Evolutionary conservation across 2,797 vertebrate genomes (phyloP), one percentile per base, ranked within the genome.

Genomic region (Micromesistius poutassou): DNA sequence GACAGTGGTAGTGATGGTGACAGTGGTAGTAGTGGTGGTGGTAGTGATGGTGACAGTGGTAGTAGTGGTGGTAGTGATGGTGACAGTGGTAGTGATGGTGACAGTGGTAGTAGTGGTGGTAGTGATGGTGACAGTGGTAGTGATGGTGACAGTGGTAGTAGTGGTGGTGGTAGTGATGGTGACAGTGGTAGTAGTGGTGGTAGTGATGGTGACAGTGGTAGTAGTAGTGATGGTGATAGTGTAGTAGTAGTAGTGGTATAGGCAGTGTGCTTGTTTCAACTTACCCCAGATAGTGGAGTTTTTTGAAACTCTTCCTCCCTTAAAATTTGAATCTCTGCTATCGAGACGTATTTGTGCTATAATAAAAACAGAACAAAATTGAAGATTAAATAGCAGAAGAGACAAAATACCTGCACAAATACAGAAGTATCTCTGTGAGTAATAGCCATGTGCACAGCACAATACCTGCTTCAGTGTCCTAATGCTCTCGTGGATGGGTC

Each of bases 401-500:
- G 8, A 73, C 19, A 0, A 28, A 30, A 14, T 2, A 33, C 16
- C 40, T 50, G 5, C 36, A 38, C 19, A 13, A 38, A 28, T 14
- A 12, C 14, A 33, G 28, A 31, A 31, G 4, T 30, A 46, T 74
- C 30, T 22, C 13, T n/a, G 36, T 30, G 12, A 13, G 28, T 19
- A 75, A 33, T 72, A 75, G 38, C 19, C 38, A 0, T 12, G 1
- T 50, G 13, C 9, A 4, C 36, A 30, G 8, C 1, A 75, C 35
- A 55, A 38, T 90, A 99, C 98, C 96, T 95, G 95, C 83, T 99
- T 99, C 85, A 99, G 91, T 9, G 97, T 99, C 90, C 92, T 96
- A 87, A 99, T 98, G 92, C 98, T 99, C 88, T 99, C 98, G 0
- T 99, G 98, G 90, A 99, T 99, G 3, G 98, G 98, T 80, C 97